Conservation (phyloP, 1,140 invertebrate species). For the Acromyrmex charruanus region DNA sequence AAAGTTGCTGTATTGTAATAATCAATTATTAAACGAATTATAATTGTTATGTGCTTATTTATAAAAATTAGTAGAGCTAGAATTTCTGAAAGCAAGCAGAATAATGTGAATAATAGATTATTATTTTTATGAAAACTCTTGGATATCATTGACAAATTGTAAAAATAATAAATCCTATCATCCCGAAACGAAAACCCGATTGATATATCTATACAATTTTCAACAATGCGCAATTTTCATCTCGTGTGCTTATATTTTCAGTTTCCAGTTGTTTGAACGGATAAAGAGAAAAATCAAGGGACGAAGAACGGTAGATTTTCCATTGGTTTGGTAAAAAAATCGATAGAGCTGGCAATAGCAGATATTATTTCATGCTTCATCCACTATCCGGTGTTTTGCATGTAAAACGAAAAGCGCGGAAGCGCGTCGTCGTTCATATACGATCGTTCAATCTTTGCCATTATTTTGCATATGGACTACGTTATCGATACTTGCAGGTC, state of each 20-base stretch:
- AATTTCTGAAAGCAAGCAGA: background rate
- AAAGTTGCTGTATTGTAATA: background rate
- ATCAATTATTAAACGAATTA: background rate
- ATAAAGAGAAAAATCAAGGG: slow-evolving; percentile 8
- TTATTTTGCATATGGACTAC: slow-evolving; percentile 43
- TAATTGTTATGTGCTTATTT: background rate
- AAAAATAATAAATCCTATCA: slow-evolving; percentile 13
- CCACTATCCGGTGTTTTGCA: slow-evolving; percentile 50
- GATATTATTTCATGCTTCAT: slow-evolving; percentile 60
- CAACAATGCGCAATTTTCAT: slow-evolving; percentile 13
- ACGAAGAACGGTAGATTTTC: slow-evolving; percentile 19
- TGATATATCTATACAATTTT: slow-evolving; percentile 30
- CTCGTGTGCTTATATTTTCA: slow-evolving; percentile 35
- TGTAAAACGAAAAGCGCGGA: slow-evolving; percentile 51
- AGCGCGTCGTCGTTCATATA: slow-evolving; percentile 28
- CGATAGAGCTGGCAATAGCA: slow-evolving; percentile 50
- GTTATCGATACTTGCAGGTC: slow-evolving; percentile 16
- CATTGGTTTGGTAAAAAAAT: slow-evolving; percentile 33
- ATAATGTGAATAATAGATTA: background rate
- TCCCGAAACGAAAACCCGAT: background rate
- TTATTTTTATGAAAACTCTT: background rate
- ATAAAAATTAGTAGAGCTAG: background rate
- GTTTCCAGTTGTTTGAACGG: slow-evolving; percentile 42
- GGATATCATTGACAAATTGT: background rate
- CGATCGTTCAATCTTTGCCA: slow-evolving; percentile 17